A percentile compares a stretch with the other conserved stretches of the same genome.
phyloP scores from a whole-genome alignment of 2,113 vertebrate species.

The Lepus americanus region DNA sequence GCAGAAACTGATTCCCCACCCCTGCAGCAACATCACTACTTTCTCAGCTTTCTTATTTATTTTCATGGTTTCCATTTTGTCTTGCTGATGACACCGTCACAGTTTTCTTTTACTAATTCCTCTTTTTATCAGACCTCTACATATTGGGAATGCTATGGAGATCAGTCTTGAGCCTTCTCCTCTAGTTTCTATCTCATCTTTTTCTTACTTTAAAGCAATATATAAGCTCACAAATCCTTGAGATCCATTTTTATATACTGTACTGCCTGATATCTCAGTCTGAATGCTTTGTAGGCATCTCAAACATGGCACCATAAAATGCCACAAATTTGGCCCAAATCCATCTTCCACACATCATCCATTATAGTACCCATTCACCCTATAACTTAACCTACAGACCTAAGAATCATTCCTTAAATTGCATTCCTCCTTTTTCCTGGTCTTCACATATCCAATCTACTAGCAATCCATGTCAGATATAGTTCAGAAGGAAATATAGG shows the following conservation, averaged over 20 bases:
- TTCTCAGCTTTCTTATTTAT: not conserved
- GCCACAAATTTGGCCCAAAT: not conserved
- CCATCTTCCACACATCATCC: not conserved
- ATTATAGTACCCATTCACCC: not conserved
- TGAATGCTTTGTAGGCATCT: not conserved
- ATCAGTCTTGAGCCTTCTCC: not conserved
- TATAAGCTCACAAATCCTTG: not conserved
- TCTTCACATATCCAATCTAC: not conserved
- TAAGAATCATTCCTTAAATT: not conserved
- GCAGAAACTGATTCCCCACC: not conserved
- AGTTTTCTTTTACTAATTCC: not conserved
- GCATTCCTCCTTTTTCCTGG: not conserved
- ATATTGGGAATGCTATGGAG: not conserved
- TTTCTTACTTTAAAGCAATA: not conserved
- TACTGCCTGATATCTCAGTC: not conserved
- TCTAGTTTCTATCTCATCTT: not conserved
- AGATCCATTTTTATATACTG: not conserved
- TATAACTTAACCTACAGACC: conserved; percentile 23
- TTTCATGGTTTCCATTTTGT: not conserved
- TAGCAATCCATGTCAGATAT: not conserved
- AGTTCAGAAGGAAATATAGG: not conserved
- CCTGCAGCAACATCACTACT: not conserved
- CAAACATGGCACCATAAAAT: not conserved
- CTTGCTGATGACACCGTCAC: not conserved
- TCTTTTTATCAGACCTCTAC: not conserved